Evolutionary conservation across 1,140 invertebrate genomes (phyloP), one percentile per base, ranked within the genome.

Genomic region (Cotesia vestalis): DNA sequence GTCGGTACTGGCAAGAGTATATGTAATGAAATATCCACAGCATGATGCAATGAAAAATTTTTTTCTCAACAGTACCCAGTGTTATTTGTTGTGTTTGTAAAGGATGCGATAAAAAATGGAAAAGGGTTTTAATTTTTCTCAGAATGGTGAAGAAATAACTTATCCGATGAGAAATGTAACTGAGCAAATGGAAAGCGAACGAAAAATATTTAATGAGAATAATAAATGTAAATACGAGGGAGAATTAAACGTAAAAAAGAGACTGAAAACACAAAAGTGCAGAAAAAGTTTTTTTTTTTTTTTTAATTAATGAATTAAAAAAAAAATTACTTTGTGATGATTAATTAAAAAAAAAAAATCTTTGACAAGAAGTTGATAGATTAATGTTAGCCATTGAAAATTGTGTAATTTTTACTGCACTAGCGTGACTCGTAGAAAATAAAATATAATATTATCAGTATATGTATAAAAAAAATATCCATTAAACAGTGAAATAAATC

Each of bases 331-430:
- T 46, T 46, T 40, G 40, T 64, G n/a, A 14, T 64, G 62, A 64
- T 64, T 64, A 64, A 64, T 64, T 64, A 27, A 27, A 64, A 64
- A 51, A 55, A 51, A 12, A 55, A 51, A 27, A 38, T 35, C 6
- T 17, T 34, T 51, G 40, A 46, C 53, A 66, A 40, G 14, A 12
- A n/a, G 20, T 53, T 20, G 66, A 27, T 55, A 51, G 14, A 66
- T 55, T 51, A 53, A 67, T 67, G 66, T 27, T 51, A 17, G 9
- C 62, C 66, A 12, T 67, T n/a, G 66, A 67, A 20, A 67, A 67
- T 67, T 40, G 34, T 51, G 36, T 55, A 36, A 55, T 67, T 62
- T 14, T 14, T 20, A 46, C 40, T 46, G 40, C 6, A 20, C 66
- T 53, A 35, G 14, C 17, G 27, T 51, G 66, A 67, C 40, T 67